Conservation (phyloP, 1,140 invertebrate genomes). For the Anastatus disparis region DNA sequence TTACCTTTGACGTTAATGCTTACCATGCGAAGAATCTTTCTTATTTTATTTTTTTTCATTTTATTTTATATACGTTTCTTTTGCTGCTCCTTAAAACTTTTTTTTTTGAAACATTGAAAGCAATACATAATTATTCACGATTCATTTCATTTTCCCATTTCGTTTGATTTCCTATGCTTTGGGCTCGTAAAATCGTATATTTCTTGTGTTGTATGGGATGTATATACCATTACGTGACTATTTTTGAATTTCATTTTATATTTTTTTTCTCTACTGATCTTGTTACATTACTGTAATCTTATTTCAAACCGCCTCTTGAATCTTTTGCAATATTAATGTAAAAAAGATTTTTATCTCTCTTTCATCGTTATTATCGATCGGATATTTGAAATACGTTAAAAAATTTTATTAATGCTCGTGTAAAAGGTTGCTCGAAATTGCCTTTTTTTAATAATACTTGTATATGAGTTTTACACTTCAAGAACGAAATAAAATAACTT, state of each 20-base stretch:
- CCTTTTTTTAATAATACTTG: not conserved
- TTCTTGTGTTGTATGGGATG: no score
- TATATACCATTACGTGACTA: no score
- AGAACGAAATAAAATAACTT: no score
- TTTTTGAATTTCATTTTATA: no score
- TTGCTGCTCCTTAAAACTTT: no score
- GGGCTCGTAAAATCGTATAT: not conserved
- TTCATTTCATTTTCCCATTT: conserved; percentile 55
- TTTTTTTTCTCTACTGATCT: not conserved
- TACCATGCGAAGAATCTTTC: no score
- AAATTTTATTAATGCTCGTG: no score
- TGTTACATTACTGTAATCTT: not conserved
- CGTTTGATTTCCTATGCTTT: conserved; percentile 20
- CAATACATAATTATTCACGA: conserved; percentile 54
- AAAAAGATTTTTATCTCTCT: not conserved
- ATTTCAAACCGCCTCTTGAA: not conserved
- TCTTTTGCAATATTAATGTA: not conserved
- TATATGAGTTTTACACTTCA: not conserved
- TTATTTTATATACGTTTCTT: no score
- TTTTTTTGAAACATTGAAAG: conserved; percentile 41
- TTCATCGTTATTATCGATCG: not conserved
- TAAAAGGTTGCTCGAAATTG: not conserved
- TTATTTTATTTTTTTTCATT: no score
- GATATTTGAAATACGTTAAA: not conserved
- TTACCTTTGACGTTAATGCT: no score